Percentiles rank a stretch among this genome's conserved stretches.
These are phyloP conservation scores for Diachasma alloeum DNA, from an alignment of 1,140 invertebrate genomes.

Conservation along the genomic window DNA sequence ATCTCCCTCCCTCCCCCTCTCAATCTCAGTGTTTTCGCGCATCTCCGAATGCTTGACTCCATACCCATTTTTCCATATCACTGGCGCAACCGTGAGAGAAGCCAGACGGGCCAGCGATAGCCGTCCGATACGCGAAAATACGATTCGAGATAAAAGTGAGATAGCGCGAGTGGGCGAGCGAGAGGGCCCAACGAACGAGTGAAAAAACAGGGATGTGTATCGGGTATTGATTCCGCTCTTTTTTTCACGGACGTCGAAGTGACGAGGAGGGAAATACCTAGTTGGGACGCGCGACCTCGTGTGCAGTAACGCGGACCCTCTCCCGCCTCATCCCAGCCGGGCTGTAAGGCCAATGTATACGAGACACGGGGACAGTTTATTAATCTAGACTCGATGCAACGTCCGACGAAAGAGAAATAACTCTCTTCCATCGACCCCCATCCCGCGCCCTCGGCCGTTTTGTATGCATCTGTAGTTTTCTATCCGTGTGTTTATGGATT, in stretches of 20 bases:
- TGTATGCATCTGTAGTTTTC: not conserved
- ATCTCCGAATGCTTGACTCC: too few relatives aligned
- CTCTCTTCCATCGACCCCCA: not conserved
- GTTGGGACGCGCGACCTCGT: too few relatives aligned
- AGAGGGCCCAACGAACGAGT: constrained; percentile 35
- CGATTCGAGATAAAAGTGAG: constrained; percentile 30
- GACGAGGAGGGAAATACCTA: not conserved
- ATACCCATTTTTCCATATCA: not conserved
- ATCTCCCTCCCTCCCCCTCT: not conserved
- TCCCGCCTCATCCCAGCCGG: not conserved
- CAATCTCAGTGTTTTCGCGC: not conserved
- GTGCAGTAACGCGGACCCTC: not conserved
- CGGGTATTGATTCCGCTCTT: constrained; percentile 53
- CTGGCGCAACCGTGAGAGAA: not conserved
- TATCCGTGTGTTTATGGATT: not conserved
- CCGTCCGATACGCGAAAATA: constrained; percentile 16
- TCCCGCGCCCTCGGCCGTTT: not conserved
- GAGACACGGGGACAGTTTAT: constrained; percentile 26
- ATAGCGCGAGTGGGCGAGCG: constrained; percentile 28
- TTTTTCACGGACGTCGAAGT: not conserved
- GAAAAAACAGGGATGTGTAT: constrained; percentile 44
- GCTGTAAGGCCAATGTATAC: constrained; percentile 7
- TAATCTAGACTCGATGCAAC: constrained; percentile 27
- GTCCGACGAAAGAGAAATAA: not conserved
- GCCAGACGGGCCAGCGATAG: not conserved